phyloP scores from a whole-genome alignment of 1,140 invertebrate species.

The Tetramorium alpestre region DNA sequence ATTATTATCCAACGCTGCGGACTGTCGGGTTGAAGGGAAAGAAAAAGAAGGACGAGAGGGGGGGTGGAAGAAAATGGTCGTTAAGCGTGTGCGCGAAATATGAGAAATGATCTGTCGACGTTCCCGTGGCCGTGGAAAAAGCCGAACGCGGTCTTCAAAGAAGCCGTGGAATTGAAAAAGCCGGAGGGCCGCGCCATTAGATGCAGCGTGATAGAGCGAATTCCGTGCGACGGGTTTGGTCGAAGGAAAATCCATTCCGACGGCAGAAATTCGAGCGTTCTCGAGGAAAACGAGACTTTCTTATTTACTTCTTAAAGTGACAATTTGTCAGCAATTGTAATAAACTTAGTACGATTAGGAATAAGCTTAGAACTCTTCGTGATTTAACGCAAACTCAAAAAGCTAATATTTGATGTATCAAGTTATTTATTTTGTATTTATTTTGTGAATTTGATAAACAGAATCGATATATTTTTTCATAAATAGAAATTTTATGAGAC shows the following conservation, averaged over 20 bases:
- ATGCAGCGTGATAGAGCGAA: constrained; percentile 75
- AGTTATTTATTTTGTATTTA: background rate
- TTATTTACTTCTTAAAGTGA: constrained; percentile 14
- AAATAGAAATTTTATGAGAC: background rate
- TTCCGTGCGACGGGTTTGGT: constrained; percentile 57
- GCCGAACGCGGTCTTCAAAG: constrained; percentile 76
- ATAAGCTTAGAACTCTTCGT: background rate
- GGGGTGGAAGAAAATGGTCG: constrained; percentile 68
- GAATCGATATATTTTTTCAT: background rate
- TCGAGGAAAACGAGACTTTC: constrained; percentile 10
- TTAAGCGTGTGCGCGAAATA: constrained; percentile 78
- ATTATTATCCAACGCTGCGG: constrained; percentile 78
- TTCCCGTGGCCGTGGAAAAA: constrained; percentile 71
- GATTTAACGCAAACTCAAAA: too few species aligned
- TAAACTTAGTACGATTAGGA: background rate
- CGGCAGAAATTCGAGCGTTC: background rate
- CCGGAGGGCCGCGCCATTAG: constrained; percentile 69
- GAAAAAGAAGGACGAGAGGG: constrained; percentile 26
- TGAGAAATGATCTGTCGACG: constrained; percentile 85
- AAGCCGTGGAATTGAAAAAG: constrained; percentile 80
- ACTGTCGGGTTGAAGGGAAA: constrained; percentile 57
- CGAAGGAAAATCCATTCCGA: constrained; percentile 49
- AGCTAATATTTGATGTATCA: background rate
- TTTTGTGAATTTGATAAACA: background rate
- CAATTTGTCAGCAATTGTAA: background rate